A percentile compares a stretch with the other conserved stretches of the same genome.
Conservation (phyloP, 2,888 invertebrate genomes). For the Apamea monoglypha region DNA sequence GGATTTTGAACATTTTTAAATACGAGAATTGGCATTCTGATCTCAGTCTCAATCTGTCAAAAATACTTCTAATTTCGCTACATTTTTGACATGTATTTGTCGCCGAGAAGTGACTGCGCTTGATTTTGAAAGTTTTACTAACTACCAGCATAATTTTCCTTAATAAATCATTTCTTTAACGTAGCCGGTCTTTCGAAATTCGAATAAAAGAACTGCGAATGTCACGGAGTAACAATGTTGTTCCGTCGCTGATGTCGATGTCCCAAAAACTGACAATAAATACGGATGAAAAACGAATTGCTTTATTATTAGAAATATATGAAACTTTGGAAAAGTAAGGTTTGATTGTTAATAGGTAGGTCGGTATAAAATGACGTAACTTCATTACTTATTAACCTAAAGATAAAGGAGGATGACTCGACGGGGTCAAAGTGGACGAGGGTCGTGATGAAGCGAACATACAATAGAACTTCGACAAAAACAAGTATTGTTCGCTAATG, state of each 20-base stretch:
- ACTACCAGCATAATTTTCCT: background rate
- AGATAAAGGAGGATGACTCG: constrained; percentile 46
- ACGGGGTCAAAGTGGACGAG: constrained; percentile 52
- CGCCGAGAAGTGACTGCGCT: too few species aligned
- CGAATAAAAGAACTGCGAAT: background rate
- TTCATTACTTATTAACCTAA: constrained; percentile 2
- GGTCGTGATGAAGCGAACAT: constrained; percentile 12
- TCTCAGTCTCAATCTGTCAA: too few species aligned
- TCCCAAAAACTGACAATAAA: background rate
- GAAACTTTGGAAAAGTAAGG: background rate
- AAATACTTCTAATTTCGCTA: too few species aligned
- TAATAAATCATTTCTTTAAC: background rate
- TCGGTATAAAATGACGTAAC: constrained; percentile 9
- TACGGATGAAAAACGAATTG: too few species aligned
- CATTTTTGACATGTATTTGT: too few species aligned
- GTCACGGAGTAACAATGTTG: too few species aligned
- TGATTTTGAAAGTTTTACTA: too few species aligned
- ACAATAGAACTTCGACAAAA: constrained; percentile 54
- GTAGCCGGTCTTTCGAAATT: background rate
- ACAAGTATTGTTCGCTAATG: constrained; percentile 64
- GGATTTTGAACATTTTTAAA: too few species aligned
- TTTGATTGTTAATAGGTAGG: background rate
- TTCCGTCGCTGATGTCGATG: background rate
- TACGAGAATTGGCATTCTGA: too few species aligned
- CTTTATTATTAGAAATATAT: too few species aligned